phyloP scores from a whole-genome alignment of 2,797 vertebrate species.

The Monodelphis domestica region DNA sequence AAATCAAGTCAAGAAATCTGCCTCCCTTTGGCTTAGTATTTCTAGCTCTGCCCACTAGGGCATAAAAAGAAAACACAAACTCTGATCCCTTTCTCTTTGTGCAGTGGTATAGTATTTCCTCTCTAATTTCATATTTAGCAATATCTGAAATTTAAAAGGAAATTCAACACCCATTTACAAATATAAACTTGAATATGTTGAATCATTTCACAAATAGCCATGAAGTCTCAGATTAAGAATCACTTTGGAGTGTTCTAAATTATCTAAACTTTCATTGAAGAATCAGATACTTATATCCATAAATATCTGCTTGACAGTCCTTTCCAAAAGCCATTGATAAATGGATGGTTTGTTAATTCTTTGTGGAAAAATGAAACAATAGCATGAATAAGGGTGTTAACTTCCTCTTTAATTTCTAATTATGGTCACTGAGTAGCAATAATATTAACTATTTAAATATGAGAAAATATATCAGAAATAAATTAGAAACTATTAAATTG shows the following conservation, averaged over 20 bases:
- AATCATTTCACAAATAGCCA: neutral
- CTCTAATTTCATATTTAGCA: neutral
- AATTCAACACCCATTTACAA: neutral
- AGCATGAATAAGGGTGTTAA: conserved; percentile 53
- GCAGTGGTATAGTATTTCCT: neutral
- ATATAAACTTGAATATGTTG: neutral
- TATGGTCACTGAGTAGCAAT: conserved; percentile 32
- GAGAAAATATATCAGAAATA: conserved; percentile 32
- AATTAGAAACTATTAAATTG: neutral
- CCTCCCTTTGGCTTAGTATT: neutral
- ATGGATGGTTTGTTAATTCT: neutral
- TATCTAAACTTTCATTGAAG: neutral
- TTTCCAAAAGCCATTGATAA: neutral
- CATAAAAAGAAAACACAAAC: neutral
- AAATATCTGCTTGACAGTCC: neutral
- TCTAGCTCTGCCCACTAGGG: neutral
- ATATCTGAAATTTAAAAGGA: neutral
- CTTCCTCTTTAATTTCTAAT: conserved; percentile 17
- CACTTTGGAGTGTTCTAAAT: neutral
- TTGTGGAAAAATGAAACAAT: conserved; percentile 47
- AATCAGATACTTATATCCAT: neutral
- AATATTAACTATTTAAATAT: conserved; percentile 49
- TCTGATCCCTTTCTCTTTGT: neutral
- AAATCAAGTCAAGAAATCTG: neutral
- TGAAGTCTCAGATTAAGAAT: neutral